Base-by-base conservation (phyloP, 2,888 invertebrate species). In the Silvanus unidentatus region DNA sequence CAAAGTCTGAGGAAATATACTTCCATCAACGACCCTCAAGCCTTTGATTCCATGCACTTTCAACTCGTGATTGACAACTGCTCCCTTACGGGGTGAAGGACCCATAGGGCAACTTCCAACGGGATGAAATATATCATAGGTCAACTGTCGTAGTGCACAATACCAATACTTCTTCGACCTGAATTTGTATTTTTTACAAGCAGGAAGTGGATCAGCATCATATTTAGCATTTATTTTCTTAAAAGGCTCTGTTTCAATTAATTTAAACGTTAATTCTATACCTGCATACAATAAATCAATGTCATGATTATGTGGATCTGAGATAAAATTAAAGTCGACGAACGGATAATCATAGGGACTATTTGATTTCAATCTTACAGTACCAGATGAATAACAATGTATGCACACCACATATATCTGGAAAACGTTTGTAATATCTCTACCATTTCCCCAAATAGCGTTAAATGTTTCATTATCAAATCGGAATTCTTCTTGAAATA, bases 251-350 rank as follows among this genome's bases (percentile, higher is more conserved):
- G 77, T 74, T 48, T 76, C 70, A 47, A 73, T 72, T 34, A 78
- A 63, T 48, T 54, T 47, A 28, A 73, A 44, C 0, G 69, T 69
- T 29, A 72, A 57, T 43, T 72, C 68, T 0, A 72, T 67, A 2
- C 75, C 79, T 55, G 78, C 77, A 1, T 79, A 75, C 15, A 81
- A 61, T 1, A 69, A 72, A 1, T 73, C 70, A 1, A 79, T 75
- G 62, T 74, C 79, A 42, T 56, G 55, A 12, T 49, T 37, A 15
- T 50, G 34, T 0, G 77, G 75, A 60, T 80, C 75, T 1, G 73
- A 72, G 39, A 85, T 73, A 57, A 85, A 86, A 60, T 83, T 82
- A 1, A 84, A 77, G 53, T 85, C 74, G 44, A 86, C 80, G 10
- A 77, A 58, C 0, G 86, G 56, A 34, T 52, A 53, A 22, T 56